Conservation (phyloP, 2,888 invertebrate species). For the Cyaniris semiargus region DNA sequence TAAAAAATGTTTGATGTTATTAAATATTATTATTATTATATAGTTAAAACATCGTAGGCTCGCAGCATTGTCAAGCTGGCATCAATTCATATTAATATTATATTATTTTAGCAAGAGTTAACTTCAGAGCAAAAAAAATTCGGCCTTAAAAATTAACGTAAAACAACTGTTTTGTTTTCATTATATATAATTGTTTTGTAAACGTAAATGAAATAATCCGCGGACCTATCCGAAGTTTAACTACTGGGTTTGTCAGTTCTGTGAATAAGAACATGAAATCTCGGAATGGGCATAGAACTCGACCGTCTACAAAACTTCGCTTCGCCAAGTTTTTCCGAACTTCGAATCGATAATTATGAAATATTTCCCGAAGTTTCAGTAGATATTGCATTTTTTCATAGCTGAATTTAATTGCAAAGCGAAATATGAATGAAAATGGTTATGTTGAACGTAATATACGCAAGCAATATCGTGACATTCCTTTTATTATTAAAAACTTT, state of each 20-base stretch:
- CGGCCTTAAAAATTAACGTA: no score
- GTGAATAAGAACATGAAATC: slow-evolving; percentile 9
- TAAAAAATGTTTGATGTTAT: no score
- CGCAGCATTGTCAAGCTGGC: no score
- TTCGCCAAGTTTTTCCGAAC: slow-evolving; percentile 1
- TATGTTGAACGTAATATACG: background rate
- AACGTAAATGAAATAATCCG: background rate
- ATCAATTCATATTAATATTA: no score
- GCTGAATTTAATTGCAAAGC: background rate
- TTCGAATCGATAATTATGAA: slow-evolving; percentile 21
- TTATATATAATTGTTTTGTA: background rate
- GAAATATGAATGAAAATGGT: background rate
- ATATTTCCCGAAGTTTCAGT: background rate
- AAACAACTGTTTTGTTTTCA: no score
- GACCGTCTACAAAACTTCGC: background rate
- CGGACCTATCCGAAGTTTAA: background rate
- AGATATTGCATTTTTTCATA: background rate
- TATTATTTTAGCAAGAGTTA: no score
- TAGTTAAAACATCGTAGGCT: no score
- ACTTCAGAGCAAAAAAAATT: no score
- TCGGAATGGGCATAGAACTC: background rate
- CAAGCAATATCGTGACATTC: background rate
- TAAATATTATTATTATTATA: no score
- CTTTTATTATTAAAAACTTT: no score
- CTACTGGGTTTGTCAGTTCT: background rate